Evolutionary conservation across 2,888 invertebrate genomes (phyloP), one percentile per base, ranked within the genome.

Genomic region (Plusia festucae): DNA sequence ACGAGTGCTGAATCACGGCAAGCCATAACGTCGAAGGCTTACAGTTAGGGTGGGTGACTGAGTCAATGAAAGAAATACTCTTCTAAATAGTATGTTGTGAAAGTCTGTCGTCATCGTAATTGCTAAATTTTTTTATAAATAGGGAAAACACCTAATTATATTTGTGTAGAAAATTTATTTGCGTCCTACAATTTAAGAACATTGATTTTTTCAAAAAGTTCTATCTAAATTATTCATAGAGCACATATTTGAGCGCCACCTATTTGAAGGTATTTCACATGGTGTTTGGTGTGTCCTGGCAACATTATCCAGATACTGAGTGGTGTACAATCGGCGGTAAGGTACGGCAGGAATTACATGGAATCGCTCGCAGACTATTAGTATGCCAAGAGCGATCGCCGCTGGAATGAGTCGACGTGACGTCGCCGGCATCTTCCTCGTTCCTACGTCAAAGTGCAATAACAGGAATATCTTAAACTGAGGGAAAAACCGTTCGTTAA

Each of bases 401-500:
- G 85, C 88, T 89, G 94, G 93, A 93, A 94, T 94, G 93, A 93
- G 89, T 85, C 88, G 91, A 92, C 91, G 93, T 93, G 92, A 92
- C 87, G 89, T 85, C 61, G 83, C 77, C 82, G 85, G 83, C 85
- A 84, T 85, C 86, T 83, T 85, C 85, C 79, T 79, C 82, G 85
- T 80, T 84, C 85, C 88, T 85, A 88, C 89, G 87, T 90, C 91
- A 90, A 91, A 91, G 88, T 90, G 91, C 89, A 92, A 89, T 90
- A 91, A 85, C 86, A 88, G 79, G 85, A 86, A 89, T 89, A 87
- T 87, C 84, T 83, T 88, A 87, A 88, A 85, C 77, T 73, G 67
- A 65, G 60, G 70, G 71, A 65, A n/a, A 74, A 73, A 74, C 40
- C 52, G 51, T 22, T 24, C 54, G 30, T 62, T 78, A 73, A 70